Evolutionary conservation across 1,140 invertebrate genomes (phyloP).

Genomic region (Heliconius himera): DNA sequence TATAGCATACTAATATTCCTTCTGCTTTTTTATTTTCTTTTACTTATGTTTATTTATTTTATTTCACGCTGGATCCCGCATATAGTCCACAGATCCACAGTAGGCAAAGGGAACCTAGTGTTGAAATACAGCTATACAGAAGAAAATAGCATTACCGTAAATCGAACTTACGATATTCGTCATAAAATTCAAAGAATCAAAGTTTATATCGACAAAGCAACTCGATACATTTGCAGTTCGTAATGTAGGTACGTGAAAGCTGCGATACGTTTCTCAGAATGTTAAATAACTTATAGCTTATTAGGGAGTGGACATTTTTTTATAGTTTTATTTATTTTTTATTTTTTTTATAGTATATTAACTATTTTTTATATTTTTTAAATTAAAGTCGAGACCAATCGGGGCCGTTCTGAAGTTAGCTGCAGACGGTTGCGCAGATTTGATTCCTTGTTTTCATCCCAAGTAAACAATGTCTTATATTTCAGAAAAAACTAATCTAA

Average conservation of each 20-base stretch:
- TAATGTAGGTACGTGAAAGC: background rate
- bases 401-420: no score
- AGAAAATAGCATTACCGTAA: no score
- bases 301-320: background rate
- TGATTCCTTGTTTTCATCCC: no score
- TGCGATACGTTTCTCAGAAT: background rate
- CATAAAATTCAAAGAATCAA: background rate
- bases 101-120: background rate
- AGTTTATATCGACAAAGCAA: background rate
- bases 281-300: background rate
- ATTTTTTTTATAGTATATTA: no score
- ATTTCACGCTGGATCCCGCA: background rate
- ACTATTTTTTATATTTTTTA: no score
- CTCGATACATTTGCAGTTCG: background rate
- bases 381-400: no score
- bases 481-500: no score
- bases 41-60: background rate
- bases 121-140: background rate
- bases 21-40: no score
- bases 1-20: no score
- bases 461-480: no score
- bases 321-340: no score
- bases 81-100: background rate
- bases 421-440: no score
- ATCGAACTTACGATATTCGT: background rate